Conservation (phyloP, 2,888 invertebrate genomes). For the Dryobota labecula region DNA sequence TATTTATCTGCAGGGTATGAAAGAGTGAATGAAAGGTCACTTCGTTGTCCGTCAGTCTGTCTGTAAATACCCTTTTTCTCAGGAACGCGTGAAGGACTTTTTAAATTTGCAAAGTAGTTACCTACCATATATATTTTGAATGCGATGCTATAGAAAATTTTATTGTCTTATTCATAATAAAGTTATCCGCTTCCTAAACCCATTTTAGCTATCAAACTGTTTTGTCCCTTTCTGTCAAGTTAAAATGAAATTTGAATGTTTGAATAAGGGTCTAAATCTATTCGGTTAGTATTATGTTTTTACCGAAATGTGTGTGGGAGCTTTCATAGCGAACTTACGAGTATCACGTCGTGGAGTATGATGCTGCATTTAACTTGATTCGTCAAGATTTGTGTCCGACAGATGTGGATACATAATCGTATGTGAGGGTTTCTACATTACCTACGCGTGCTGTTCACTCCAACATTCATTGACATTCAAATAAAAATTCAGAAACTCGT, state of each 20-base stretch:
- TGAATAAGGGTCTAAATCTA: no score
- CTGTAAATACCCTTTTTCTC: no score
- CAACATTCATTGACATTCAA: neutral
- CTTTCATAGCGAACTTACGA: neutral
- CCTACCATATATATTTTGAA: neutral
- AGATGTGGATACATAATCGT: conserved; percentile 4
- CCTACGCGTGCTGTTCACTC: neutral
- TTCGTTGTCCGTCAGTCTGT: no score
- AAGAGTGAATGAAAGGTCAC: no score
- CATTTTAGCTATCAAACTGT: no score
- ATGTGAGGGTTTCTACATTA: neutral
- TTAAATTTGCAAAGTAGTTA: neutral
- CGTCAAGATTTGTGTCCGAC: neutral
- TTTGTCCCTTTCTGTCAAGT: no score
- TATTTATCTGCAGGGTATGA: no score
- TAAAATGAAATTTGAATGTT: no score
- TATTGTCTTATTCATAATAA: no score
- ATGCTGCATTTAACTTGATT: neutral
- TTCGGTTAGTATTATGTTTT: neutral
- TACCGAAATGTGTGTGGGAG: neutral
- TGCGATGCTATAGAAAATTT: neutral
- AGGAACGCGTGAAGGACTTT: no score
- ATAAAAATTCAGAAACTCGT: conserved; percentile 22
- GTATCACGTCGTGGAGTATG: neutral
- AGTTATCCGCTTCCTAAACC: no score